These are phyloP conservation scores for Hemiscyllium ocellatum DNA, from an alignment of 2,113 vertebrate species.

Conservation along the genomic window DNA sequence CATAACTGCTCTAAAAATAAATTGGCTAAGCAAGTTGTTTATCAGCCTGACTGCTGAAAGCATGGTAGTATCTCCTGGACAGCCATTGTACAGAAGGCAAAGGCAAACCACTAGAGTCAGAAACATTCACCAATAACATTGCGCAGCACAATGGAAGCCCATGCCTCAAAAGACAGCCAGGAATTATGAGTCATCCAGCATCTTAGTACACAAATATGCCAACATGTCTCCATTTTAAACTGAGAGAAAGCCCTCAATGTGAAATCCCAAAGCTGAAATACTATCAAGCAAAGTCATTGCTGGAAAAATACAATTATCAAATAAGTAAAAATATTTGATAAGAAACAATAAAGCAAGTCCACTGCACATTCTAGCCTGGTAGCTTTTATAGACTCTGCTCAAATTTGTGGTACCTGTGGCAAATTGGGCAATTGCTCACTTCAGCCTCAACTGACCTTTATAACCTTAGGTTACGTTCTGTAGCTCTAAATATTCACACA, in stretches of 20 bases:
- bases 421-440: neutral
- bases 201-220: neutral
- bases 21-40: too few relatives aligned
- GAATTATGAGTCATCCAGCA: neutral
- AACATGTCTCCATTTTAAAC: neutral
- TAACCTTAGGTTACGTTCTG: neutral
- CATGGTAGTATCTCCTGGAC: too few relatives aligned
- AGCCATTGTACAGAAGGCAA: too few relatives aligned
- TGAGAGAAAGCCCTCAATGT: neutral
- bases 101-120: too few relatives aligned
- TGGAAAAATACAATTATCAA: neutral
- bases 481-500: neutral
- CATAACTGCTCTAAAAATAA: neutral
- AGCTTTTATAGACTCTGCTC: neutral
- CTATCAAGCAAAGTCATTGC: neutral
- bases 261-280: neutral
- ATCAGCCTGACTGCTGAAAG: too few relatives aligned
- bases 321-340: neutral
- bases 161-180: too few relatives aligned
- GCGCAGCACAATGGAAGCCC: too few relatives aligned
- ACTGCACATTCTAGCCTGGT: neutral
- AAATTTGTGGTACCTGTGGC: neutral
- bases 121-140: too few relatives aligned
- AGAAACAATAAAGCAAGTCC: neutral
- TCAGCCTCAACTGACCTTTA: neutral